phyloP scores from a whole-genome alignment of 2,797 vertebrate genomes.

The Chrosomus eos region DNA sequence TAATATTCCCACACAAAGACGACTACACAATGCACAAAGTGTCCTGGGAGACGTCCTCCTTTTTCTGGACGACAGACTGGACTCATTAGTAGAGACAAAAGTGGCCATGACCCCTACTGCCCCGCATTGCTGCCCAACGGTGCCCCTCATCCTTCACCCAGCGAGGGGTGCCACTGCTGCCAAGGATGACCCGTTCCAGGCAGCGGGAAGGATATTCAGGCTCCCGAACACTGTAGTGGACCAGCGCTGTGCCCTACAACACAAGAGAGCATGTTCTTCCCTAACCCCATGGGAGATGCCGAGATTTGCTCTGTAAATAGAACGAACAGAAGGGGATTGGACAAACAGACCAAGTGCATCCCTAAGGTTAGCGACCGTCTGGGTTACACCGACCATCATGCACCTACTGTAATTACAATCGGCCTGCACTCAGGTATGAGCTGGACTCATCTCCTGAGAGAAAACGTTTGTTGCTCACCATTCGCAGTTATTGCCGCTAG shows the following conservation, averaged over 20 bases:
- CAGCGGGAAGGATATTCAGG: constrained; percentile 42
- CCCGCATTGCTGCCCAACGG: constrained; percentile 27
- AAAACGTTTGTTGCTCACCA: constrained; percentile 4
- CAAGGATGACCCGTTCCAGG: constrained; percentile 47
- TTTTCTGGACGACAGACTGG: constrained; percentile 43
- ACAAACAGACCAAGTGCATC: constrained; percentile 19
- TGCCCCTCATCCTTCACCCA: constrained; percentile 59
- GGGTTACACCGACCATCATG: background rate
- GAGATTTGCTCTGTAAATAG: constrained; percentile 49
- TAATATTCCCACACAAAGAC: constrained; percentile 56
- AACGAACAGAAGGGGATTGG: constrained; percentile 42
- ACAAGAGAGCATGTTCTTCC: constrained; percentile 45
- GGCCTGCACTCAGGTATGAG: background rate
- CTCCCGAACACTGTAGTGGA: constrained; percentile 14
- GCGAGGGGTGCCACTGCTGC: constrained; percentile 44
- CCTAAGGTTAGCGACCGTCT: constrained; percentile 20
- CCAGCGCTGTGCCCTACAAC: constrained; percentile 45
- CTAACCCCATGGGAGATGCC: constrained; percentile 14
- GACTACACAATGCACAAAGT: constrained; percentile 28
- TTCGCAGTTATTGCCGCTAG: constrained; percentile 27
- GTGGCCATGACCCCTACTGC: constrained; percentile 44
- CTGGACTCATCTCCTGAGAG: constrained; percentile 25
- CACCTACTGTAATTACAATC: constrained; percentile 48
- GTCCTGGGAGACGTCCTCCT: constrained; percentile 28
- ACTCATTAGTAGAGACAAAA: constrained; percentile 58